Base-by-base conservation (phyloP, 2,888 invertebrate species). In the Clusia tigrina region DNA sequence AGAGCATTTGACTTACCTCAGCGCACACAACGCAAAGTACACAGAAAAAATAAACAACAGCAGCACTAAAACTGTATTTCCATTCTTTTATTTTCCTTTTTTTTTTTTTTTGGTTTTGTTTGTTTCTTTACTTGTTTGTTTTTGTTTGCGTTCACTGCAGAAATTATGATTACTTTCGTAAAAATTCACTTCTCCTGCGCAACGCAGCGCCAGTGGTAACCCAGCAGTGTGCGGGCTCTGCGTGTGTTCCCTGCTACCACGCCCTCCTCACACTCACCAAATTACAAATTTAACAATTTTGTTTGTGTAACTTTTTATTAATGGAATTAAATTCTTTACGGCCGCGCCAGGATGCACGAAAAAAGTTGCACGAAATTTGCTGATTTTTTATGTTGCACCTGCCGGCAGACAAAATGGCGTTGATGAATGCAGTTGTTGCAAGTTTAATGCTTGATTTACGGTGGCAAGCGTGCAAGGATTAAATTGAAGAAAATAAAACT, bases 261-360 rank as follows among this genome's bases (percentile, higher is more conserved):
- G 32, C 32, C 6, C 32, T 12, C 6, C 32, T 9, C 32, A 32
- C 32, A 32, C 32, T 6, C 32, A 32, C 32, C n/a, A 57, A 42
- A 42, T 42, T 42, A 17, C 42, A 17, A 42, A 42, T 42, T 6
- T 42, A 42, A 42, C 42, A 42, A 42, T 42, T 42, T 42, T 17
- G 42, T 17, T 42, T 42, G 42, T n/a, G 42, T 17, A n/a, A 42
- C 6, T 53, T 52, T 62, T 62, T 62, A 53, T 62, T 62, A 53
- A 57, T 56, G 53, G 57, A 62, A 62, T 62, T 57, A 62, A 62
- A 62, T 53, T 52, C 62, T 56, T 57, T 62, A 62, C 57, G 56
- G 53, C 18, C 26, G 32, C 53, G 53, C 37, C 15, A 46, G 48
- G 42, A 46, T 54, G 18, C 51, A 38, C 24, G 37, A 37, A 32